A percentile compares a stretch with the other conserved stretches of the same genome.
phyloP scores from a whole-genome alignment of 2,888 invertebrate genomes.

The Eupelmus urozonus region DNA sequence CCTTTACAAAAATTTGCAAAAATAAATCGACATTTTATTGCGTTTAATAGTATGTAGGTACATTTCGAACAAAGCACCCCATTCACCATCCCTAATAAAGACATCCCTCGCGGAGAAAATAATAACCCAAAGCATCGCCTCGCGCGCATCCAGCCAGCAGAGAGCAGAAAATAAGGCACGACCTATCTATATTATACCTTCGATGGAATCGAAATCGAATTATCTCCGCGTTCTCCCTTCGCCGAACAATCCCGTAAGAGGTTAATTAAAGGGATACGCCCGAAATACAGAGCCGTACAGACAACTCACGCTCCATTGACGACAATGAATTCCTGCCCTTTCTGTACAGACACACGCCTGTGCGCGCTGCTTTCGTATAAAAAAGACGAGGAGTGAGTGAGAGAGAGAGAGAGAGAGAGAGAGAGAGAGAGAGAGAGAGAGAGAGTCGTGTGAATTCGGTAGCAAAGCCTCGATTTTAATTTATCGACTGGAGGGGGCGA shows the following conservation, averaged over 20 bases:
- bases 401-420: too few species aligned
- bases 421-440: slow-evolving; percentile 14
- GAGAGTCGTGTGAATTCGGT: neutral
- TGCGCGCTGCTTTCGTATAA: neutral
- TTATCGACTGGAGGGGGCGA: slow-evolving; percentile 10
- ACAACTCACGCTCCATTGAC: slow-evolving; percentile 58
- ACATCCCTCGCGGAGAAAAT: slow-evolving; percentile 16
- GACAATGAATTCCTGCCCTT: slow-evolving; percentile 46
- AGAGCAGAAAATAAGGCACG: slow-evolving; percentile 17
- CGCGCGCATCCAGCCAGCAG: neutral
- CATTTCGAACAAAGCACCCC: neutral
- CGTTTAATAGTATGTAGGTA: too few species aligned
- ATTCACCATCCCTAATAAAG: neutral
- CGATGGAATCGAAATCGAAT: slow-evolving; percentile 45
- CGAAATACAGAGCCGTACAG: slow-evolving; percentile 25
- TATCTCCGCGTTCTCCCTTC: slow-evolving; percentile 16
- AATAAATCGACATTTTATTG: too few species aligned
- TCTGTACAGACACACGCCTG: neutral
- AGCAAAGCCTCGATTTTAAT: slow-evolving; percentile 38
- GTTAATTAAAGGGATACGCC: slow-evolving; percentile 55
- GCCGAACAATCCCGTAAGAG: slow-evolving; percentile 44
- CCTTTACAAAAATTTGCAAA: too few species aligned
- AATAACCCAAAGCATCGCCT: slow-evolving; percentile 35
- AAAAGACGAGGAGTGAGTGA: neutral
- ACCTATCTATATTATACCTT: neutral